These are phyloP conservation scores for Drosophila lacicola DNA, from an alignment of 2,888 invertebrate genomes.

Conservation along the genomic window DNA sequence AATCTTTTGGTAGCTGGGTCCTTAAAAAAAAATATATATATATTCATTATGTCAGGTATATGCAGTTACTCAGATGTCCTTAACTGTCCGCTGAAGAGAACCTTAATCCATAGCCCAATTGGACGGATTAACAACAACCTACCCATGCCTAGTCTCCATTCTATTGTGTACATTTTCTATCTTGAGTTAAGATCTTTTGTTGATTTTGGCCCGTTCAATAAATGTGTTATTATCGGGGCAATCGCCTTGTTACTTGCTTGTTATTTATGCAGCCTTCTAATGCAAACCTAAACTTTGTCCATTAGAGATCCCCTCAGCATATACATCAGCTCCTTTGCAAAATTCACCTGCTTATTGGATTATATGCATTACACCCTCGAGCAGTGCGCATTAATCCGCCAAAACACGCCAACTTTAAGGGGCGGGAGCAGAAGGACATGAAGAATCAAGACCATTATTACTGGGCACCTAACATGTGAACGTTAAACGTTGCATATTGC, in stretches of 20 bases:
- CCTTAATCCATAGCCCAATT: too few species aligned
- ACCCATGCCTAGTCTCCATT: too few species aligned
- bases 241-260: constrained; percentile 46
- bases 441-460: constrained; percentile 49
- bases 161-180: constrained; percentile 12
- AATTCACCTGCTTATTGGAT: constrained; percentile 74
- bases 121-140: too few species aligned
- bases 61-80: too few species aligned
- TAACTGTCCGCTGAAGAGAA: too few species aligned
- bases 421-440: constrained; percentile 11
- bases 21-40: too few species aligned
- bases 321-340: constrained; percentile 46
- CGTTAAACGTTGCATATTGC: constrained; percentile 75
- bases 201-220: constrained; percentile 36
- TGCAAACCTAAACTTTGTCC: constrained; percentile 70
- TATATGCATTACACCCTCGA: constrained; percentile 74
- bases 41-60: too few species aligned
- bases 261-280: constrained; percentile 71
- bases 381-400: constrained; percentile 70
- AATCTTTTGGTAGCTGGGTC: too few species aligned
- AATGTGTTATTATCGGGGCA: constrained; percentile 12
- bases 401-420: constrained; percentile 59
- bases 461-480: constrained; percentile 69
- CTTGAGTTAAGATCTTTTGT: constrained; percentile 25
- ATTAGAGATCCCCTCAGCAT: constrained; percentile 35